Conservation (phyloP, 2,888 invertebrate species). For the Imbricaverruca yamaguchii region DNA sequence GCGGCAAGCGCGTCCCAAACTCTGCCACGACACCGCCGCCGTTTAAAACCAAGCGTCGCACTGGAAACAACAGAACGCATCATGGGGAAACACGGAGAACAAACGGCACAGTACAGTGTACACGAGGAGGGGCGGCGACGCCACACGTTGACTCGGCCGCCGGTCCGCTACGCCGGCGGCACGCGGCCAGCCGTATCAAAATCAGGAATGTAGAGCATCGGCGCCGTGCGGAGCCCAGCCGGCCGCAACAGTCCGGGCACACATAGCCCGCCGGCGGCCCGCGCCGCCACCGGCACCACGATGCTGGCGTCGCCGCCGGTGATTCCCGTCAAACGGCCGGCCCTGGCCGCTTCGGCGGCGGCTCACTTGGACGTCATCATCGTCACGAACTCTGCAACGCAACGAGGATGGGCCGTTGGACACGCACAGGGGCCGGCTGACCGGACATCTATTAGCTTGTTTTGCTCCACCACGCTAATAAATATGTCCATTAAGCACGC, state of each 20-base stretch:
- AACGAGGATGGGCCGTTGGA: slow-evolving; percentile 33
- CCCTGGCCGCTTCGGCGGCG: neutral
- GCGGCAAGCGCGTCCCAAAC: neutral
- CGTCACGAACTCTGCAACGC: slow-evolving; percentile 89
- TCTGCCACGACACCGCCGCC: neutral
- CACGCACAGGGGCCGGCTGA: too few relatives aligned
- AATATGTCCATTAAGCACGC: too few relatives aligned
- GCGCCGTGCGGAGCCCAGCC: neutral
- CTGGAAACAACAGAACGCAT: slow-evolving; percentile 14
- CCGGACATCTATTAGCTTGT: too few relatives aligned
- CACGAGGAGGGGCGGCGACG: neutral
- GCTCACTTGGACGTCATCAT: slow-evolving; percentile 98
- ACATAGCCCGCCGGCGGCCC: neutral
- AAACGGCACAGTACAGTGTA: neutral
- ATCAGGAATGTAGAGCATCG: neutral
- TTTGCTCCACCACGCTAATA: too few relatives aligned
- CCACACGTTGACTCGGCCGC: neutral
- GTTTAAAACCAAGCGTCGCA: neutral
- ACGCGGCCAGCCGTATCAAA: neutral
- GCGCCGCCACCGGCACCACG: slow-evolving; percentile 16
- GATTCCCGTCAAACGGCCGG: neutral
- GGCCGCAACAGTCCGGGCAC: neutral
- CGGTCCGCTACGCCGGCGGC: neutral
- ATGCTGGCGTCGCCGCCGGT: slow-evolving; percentile 27
- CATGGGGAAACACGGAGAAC: slow-evolving; percentile 1